Conservation (phyloP, 2,888 invertebrate genomes). For the Nomada fabriciana region DNA sequence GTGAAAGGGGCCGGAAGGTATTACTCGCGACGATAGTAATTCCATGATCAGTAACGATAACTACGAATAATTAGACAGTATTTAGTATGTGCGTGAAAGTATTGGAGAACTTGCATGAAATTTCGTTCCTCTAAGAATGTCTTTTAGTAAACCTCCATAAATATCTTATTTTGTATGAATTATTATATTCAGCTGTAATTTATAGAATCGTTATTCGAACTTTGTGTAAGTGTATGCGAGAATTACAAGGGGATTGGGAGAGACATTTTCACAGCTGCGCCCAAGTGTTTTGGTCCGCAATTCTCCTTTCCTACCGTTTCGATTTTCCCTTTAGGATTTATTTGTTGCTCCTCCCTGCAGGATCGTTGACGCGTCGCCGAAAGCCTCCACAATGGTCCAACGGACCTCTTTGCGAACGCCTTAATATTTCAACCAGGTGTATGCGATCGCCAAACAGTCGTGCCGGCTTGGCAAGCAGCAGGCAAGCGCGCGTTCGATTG, state of each 20-base stretch:
- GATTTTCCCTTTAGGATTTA: slow-evolving; percentile 7
- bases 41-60: background rate
- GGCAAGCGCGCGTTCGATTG: slow-evolving; percentile 40
- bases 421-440: slow-evolving; percentile 72
- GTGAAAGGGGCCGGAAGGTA: slow-evolving; percentile 11
- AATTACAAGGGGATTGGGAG: too few species aligned
- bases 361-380: slow-evolving; percentile 46
- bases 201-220: too few species aligned
- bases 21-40: background rate
- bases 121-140: too few species aligned
- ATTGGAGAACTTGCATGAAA: too few species aligned
- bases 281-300: background rate
- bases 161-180: too few species aligned
- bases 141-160: too few species aligned
- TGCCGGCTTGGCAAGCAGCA: slow-evolving; percentile 61
- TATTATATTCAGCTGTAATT: too few species aligned
- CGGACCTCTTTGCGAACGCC: slow-evolving; percentile 52
- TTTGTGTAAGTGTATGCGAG: too few species aligned
- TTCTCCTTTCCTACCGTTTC: background rate
- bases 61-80: background rate
- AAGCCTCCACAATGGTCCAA: slow-evolving; percentile 18
- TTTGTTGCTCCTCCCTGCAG: slow-evolving; percentile 2
- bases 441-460: slow-evolving; percentile 73
- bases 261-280: too few species aligned
- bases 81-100: too few species aligned